phyloP scores from a whole-genome alignment of 2,797 vertebrate species.

The Gymnoscopelus braueri region DNA sequence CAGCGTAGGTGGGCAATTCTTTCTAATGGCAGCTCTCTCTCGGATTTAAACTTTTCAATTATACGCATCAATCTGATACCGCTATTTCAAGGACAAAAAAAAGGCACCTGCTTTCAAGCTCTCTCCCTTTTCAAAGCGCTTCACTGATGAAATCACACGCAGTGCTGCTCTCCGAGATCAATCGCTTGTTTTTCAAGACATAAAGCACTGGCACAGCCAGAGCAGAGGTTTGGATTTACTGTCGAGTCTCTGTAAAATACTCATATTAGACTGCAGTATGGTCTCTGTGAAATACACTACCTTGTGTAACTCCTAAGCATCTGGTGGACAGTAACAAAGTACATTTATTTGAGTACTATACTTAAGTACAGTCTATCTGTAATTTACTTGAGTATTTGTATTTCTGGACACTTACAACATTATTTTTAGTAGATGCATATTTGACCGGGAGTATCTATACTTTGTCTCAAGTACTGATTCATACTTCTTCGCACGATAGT shows the following conservation, averaged over 20 bases:
- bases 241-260: constrained; percentile 11
- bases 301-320: constrained; percentile 32
- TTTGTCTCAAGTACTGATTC: too few species aligned
- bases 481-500: too few species aligned
- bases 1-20: too few species aligned
- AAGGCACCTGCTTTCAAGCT: constrained; percentile 25
- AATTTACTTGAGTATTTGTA: too few species aligned
- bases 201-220: constrained; percentile 56
- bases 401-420: too few species aligned
- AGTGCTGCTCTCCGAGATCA: constrained; percentile 49
- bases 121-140: constrained; percentile 27
- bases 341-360: too few species aligned
- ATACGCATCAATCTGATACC: constrained; percentile 2
- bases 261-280: neutral
- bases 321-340: too few species aligned
- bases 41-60: too few species aligned
- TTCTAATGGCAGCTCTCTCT: too few species aligned
- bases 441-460: too few species aligned
- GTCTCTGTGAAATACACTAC: constrained; percentile 39
- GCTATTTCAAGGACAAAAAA: constrained; percentile 18
- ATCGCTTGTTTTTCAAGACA: constrained; percentile 62
- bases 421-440: too few species aligned
- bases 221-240: constrained; percentile 58
- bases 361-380: too few species aligned
- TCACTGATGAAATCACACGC: constrained; percentile 46